Evolutionary conservation across 2,888 invertebrate species (phyloP).

Genomic region (Pelosia muscerda): DNA sequence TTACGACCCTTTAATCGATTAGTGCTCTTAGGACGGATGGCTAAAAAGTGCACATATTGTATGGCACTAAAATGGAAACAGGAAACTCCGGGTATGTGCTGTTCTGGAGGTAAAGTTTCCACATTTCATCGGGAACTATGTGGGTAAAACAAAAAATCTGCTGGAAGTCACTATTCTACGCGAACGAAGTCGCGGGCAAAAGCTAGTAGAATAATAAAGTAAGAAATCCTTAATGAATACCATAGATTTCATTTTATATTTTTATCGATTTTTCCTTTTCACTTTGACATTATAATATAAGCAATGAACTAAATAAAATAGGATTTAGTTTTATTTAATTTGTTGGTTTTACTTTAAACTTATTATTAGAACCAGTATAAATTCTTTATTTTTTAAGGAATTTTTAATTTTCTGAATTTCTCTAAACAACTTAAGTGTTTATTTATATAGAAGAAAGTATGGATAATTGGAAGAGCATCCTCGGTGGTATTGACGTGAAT

Average conservation of each 20-base stretch:
- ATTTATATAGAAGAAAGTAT: conserved; percentile 24
- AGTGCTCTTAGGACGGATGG: no score
- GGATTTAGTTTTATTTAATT: background rate
- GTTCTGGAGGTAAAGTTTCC: no score
- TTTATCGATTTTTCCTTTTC: background rate
- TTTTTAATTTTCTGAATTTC: background rate
- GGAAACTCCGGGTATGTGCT: no score
- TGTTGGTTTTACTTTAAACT: background rate
- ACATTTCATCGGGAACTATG: no score
- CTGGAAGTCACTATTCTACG: no score
- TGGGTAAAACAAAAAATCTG: no score
- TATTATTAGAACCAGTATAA: background rate
- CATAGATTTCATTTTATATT: background rate
- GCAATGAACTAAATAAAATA: background rate
- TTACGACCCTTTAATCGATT: no score
- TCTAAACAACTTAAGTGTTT: background rate
- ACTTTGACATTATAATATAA: background rate
- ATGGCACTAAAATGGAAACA: no score
- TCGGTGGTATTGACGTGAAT: conserved; percentile 22
- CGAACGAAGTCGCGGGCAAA: no score
- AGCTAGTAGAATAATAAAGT: background rate
- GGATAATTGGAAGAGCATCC: conserved; percentile 26
- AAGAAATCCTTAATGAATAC: background rate
- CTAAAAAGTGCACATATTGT: no score
- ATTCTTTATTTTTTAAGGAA: background rate